Evolutionary conservation across 2,113 vertebrate species (phyloP).

Genomic region (Rana temporaria): DNA sequence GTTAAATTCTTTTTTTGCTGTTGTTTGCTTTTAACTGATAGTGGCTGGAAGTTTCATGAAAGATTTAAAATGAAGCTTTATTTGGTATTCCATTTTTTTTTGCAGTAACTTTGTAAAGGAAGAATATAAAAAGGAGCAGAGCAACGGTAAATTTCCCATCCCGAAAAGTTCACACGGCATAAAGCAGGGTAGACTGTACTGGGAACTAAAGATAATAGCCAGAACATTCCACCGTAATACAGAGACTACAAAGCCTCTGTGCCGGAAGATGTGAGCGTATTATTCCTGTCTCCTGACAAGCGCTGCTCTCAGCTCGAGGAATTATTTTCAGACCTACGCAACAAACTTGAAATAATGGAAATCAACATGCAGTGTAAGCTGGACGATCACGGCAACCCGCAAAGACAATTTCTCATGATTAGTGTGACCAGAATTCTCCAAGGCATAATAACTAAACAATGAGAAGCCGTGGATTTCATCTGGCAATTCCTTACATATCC

Average conservation of each 20-base stretch:
- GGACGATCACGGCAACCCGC: not conserved
- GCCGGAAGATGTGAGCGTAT: not conserved
- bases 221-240: not conserved
- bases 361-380: slow-evolving; percentile 32
- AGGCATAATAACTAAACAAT: slow-evolving; percentile 23
- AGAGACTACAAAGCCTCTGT: not conserved
- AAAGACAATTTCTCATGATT: slow-evolving; percentile 35
- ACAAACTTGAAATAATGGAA: slow-evolving; percentile 21
- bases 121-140: not conserved
- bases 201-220: slow-evolving; percentile 3
- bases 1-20: too few relatives aligned
- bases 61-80: not conserved
- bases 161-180: not conserved
- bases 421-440: slow-evolving; percentile 19
- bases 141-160: not conserved
- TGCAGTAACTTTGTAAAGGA: not conserved
- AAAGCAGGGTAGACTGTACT: not conserved
- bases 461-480: slow-evolving; percentile 23
- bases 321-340: slow-evolving; percentile 32
- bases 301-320: slow-evolving; percentile 8
- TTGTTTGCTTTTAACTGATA: too few relatives aligned
- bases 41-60: not conserved
- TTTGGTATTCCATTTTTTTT: not conserved
- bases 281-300: slow-evolving; percentile 35
- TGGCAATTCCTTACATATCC: not conserved